These are phyloP conservation scores for Leguminivora glycinivorella DNA, from an alignment of 1,140 invertebrate genomes.

Conservation along the genomic window DNA sequence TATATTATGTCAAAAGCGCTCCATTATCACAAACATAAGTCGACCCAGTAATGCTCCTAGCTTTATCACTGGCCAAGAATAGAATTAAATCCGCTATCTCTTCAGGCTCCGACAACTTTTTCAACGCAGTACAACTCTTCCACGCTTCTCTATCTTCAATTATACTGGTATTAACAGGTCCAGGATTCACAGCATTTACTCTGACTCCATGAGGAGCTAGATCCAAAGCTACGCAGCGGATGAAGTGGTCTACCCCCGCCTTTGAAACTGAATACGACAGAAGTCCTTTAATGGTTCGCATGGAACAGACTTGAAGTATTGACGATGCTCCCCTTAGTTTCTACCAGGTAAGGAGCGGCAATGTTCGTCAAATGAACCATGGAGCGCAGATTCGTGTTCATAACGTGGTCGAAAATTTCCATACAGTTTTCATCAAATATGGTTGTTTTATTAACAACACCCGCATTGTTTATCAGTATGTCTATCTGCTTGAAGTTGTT, in stretches of 20 bases:
- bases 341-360: constrained; percentile 84
- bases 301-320: constrained; percentile 87
- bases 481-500: constrained; percentile 81
- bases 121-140: background rate
- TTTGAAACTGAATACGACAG: constrained; percentile 7
- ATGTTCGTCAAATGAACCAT: constrained; percentile 85
- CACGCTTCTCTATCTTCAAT: background rate
- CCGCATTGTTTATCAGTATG: constrained; percentile 87
- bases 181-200: background rate
- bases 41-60: constrained; percentile 31
- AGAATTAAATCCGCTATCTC: constrained; percentile 34
- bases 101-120: constrained; percentile 28
- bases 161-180: background rate
- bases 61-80: constrained; percentile 36
- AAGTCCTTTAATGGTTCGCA: background rate
- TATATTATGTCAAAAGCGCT: background rate
- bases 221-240: background rate
- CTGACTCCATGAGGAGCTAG: constrained; percentile 3
- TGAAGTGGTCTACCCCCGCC: constrained; percentile 30
- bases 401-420: constrained; percentile 83
- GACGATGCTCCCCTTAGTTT: constrained; percentile 85
- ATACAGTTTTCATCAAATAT: constrained; percentile 84
- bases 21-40: constrained; percentile 29
- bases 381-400: constrained; percentile 85
- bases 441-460: constrained; percentile 82